Conservation (phyloP, 2,797 vertebrate genomes). For the Eospalax fontanierii region DNA sequence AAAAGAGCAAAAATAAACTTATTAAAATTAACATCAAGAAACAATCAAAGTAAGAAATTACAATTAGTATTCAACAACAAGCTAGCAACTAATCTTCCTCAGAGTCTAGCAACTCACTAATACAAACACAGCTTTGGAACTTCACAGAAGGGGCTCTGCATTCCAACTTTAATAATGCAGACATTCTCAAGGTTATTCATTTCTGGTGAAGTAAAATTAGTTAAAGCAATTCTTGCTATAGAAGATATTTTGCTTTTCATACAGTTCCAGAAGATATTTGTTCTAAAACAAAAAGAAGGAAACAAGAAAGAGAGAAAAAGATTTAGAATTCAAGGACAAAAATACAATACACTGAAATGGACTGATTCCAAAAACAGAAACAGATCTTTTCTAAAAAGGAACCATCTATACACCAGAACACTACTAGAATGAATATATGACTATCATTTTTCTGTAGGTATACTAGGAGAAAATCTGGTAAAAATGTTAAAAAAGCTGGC, state of each 20-base stretch:
- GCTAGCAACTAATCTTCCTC: neutral
- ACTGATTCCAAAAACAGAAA: slow-evolving; percentile 52
- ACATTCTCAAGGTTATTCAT: neutral
- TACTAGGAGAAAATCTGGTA: slow-evolving; percentile 24
- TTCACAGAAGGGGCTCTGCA: neutral
- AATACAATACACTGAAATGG: slow-evolving; percentile 23
- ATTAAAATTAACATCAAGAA: slow-evolving; percentile 37
- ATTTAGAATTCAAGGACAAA: neutral
- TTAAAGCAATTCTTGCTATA: slow-evolving; percentile 38
- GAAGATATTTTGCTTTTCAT: slow-evolving; percentile 12
- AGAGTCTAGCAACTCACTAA: neutral
- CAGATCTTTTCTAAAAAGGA: neutral
- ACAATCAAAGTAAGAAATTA: slow-evolving; percentile 40
- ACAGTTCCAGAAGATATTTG: slow-evolving; percentile 37
- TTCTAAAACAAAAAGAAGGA: slow-evolving; percentile 28
- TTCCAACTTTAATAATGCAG: slow-evolving; percentile 47
- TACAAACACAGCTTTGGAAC: neutral
- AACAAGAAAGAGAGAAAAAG: neutral
- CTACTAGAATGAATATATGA: slow-evolving; percentile 24
- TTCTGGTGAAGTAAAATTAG: slow-evolving; percentile 52
- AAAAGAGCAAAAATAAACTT: slow-evolving; percentile 32
- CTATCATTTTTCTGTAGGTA: neutral
- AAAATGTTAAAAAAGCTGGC: slow-evolving; percentile 43
- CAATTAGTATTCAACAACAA: slow-evolving; percentile 22
- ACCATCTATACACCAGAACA: slow-evolving; percentile 20